A percentile compares a stretch with the other conserved stretches of the same genome.
phyloP scores from a whole-genome alignment of 2,113 vertebrate species.

The Morone saxatilis region DNA sequence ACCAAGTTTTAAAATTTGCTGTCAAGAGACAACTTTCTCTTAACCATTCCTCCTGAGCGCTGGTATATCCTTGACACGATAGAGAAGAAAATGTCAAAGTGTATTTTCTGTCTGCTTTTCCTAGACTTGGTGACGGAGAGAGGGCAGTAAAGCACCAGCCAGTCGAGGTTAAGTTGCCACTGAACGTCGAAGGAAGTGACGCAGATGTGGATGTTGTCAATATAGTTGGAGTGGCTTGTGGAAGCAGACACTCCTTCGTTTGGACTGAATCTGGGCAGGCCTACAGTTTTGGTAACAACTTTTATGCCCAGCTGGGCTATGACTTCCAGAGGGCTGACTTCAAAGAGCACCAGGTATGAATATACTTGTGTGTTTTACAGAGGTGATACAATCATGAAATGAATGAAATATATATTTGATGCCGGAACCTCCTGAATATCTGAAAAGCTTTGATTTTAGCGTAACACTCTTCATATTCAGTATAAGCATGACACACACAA shows the following conservation, averaged over 20 bases:
- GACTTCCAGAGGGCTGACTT: conserved; percentile 70
- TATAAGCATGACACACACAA: not conserved
- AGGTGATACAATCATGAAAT: not conserved
- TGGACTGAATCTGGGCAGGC: conserved; percentile 63
- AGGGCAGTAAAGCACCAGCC: conserved; percentile 37
- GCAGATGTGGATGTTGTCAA: not conserved
- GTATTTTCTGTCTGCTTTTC: conserved; percentile 14
- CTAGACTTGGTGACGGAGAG: conserved; percentile 65
- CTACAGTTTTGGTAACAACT: conserved; percentile 77
- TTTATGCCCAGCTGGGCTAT: conserved; percentile 66
- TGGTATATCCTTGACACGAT: not conserved
- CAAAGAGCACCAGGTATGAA: conserved; percentile 72
- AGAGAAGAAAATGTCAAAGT: not conserved
- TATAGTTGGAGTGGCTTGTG: conserved; percentile 64
- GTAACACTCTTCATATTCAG: not conserved
- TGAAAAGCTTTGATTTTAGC: not conserved
- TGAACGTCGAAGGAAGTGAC: not conserved
- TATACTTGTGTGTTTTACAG: conserved; percentile 9
- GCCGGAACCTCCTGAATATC: not conserved
- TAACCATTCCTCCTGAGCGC: not conserved
- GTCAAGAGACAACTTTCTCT: not conserved
- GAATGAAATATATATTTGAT: not conserved
- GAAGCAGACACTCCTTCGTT: conserved; percentile 70
- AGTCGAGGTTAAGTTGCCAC: conserved; percentile 54
- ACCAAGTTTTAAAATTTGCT: not conserved